Conservation (phyloP, 2,888 invertebrate species). For the Nemapogon koenigi region DNA sequence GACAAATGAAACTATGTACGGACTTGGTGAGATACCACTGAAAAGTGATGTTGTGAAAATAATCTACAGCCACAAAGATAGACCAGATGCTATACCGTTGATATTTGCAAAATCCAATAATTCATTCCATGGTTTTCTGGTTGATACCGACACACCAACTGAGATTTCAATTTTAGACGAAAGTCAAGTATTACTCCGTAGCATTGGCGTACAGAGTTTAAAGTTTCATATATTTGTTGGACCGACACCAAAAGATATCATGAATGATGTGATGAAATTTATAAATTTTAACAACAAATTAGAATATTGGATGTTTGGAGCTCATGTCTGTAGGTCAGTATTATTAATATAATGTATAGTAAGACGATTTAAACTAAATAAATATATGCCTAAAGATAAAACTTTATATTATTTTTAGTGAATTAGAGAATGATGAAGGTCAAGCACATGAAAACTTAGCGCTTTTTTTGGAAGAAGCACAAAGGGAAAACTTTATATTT, state of each 20-base stretch:
- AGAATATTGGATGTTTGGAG: slow-evolving; percentile 54
- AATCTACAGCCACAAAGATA: slow-evolving; percentile 50
- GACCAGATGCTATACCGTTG: slow-evolving; percentile 49
- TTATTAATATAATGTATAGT: neutral
- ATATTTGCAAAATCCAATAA: slow-evolving; percentile 58
- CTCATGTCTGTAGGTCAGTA: slow-evolving; percentile 42
- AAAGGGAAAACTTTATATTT: slow-evolving; percentile 26
- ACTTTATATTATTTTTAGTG: no score
- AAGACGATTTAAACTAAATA: neutral
- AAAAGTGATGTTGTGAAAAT: slow-evolving; percentile 32
- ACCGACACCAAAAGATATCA: slow-evolving; percentile 40
- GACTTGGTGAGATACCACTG: slow-evolving; percentile 59
- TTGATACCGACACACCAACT: slow-evolving; percentile 59
- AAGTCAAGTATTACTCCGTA: slow-evolving; percentile 60
- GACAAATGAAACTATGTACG: slow-evolving; percentile 59
- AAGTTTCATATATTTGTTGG: slow-evolving; percentile 49
- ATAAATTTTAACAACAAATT: slow-evolving; percentile 28
- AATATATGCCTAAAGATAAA: no score
- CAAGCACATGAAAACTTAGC: slow-evolving; percentile 22
- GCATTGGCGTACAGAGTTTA: slow-evolving; percentile 47
- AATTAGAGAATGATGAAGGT: no score
- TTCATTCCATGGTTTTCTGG: slow-evolving; percentile 60
- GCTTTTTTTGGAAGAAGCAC: slow-evolving; percentile 28
- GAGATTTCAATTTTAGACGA: slow-evolving; percentile 59
- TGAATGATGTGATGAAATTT: slow-evolving; percentile 36